Percentiles rank a stretch among this genome's conserved stretches.
phyloP scores from a whole-genome alignment of 2,888 invertebrate species.

The Eurytoma californica region DNA sequence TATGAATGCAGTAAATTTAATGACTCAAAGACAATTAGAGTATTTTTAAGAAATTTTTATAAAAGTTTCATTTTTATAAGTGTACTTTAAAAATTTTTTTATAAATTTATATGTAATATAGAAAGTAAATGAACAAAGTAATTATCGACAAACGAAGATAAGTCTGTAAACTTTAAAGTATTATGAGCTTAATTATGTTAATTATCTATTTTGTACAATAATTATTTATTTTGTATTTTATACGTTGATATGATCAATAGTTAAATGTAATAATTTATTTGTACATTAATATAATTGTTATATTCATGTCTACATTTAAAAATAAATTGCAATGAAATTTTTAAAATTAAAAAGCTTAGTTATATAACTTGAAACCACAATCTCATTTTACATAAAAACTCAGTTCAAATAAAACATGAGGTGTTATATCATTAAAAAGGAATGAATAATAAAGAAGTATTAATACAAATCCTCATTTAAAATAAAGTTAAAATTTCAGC shows the following conservation, averaged over 20 bases:
- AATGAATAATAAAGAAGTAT: no score
- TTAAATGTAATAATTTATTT: no score
- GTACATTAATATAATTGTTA: no score
- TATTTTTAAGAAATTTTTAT: neutral
- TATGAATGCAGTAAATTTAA: constrained; percentile 1
- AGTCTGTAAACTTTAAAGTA: constrained; percentile 1
- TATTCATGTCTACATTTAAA: no score
- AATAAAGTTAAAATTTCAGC: neutral
- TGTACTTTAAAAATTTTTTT: constrained; percentile 5
- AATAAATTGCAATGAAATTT: no score
- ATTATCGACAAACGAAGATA: neutral
- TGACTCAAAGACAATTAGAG: constrained; percentile 8
- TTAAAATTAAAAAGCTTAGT: no score
- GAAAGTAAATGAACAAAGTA: neutral
- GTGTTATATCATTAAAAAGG: no score
- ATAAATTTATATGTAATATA: constrained; percentile 10
- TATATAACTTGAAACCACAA: no score
- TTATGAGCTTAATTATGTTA: neutral
- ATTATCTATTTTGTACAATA: neutral
- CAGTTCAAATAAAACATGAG: no score
- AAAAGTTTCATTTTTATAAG: constrained; percentile 14
- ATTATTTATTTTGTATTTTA: neutral
- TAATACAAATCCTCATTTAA: neutral
- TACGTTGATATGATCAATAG: neutral
- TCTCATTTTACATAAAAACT: no score